Evolutionary conservation across 2,113 vertebrate species (phyloP).

Genomic region (Boleophthalmus pectinirostris): DNA sequence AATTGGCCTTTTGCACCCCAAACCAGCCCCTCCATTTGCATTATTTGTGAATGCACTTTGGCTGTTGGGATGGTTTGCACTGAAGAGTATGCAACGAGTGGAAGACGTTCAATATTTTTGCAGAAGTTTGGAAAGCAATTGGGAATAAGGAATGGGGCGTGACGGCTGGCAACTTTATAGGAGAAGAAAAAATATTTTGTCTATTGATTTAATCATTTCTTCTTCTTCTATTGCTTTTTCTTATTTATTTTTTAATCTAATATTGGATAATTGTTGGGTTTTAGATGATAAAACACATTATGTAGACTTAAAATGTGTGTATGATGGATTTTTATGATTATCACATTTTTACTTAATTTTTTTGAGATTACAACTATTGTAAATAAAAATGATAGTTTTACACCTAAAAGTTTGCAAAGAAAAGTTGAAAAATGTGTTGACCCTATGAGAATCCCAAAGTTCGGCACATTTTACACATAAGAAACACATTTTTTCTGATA

Average conservation of each 20-base stretch:
- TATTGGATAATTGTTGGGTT: background rate
- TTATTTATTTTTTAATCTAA: background rate
- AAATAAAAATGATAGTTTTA: too few relatives aligned
- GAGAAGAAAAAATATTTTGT: background rate
- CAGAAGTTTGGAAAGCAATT: slow-evolving; percentile 20
- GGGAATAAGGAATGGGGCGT: background rate
- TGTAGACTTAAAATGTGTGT: background rate
- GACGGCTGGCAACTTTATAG: background rate
- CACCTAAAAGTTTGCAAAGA: too few relatives aligned
- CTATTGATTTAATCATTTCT: background rate
- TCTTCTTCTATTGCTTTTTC: too few relatives aligned
- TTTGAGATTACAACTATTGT: too few relatives aligned
- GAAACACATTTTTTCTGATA: too few relatives aligned
- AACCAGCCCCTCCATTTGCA: slow-evolving; percentile 20
- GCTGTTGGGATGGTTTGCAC: slow-evolving; percentile 16
- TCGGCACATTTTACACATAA: too few relatives aligned
- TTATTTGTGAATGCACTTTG: slow-evolving; percentile 46
- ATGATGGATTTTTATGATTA: too few relatives aligned
- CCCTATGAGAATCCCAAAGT: too few relatives aligned
- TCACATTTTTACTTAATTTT: too few relatives aligned
- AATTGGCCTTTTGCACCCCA: slow-evolving; percentile 62
- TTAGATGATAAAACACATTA: background rate
- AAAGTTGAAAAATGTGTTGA: too few relatives aligned
- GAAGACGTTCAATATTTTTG: slow-evolving; percentile 42
- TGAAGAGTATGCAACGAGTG: slow-evolving; percentile 23